These are phyloP conservation scores for Gasteruption jaculator DNA, from an alignment of 2,888 invertebrate species.

Conservation along the genomic window DNA sequence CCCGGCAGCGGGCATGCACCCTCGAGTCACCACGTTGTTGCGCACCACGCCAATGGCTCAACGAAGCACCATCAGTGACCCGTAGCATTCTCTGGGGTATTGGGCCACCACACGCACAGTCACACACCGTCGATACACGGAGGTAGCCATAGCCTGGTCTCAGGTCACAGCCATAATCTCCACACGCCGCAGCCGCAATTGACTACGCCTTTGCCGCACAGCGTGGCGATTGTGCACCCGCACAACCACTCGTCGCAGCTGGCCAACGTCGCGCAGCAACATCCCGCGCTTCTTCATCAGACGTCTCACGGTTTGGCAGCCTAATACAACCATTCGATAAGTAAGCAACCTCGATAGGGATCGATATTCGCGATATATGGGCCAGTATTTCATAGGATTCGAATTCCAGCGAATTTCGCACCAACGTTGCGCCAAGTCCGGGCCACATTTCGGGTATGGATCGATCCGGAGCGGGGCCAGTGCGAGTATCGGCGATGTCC, in stretches of 20 bases:
- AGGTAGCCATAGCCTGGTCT: slow-evolving; percentile 25
- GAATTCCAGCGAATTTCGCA: too few relatives aligned
- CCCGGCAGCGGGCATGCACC: slow-evolving; percentile 62
- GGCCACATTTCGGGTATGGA: too few relatives aligned
- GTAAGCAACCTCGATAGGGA: too few relatives aligned
- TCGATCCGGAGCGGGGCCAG: too few relatives aligned
- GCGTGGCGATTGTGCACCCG: slow-evolving; percentile 26
- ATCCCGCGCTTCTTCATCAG: slow-evolving; percentile 41
- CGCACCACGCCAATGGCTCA: slow-evolving; percentile 59
- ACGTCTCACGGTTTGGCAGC: slow-evolving; percentile 47
- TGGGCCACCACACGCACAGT: slow-evolving; percentile 65
- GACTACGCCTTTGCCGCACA: slow-evolving; percentile 28
- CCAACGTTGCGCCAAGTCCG: too few relatives aligned
- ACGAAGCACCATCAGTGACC: slow-evolving; percentile 77
- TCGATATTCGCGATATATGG: too few relatives aligned
- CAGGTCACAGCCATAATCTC: slow-evolving; percentile 34
- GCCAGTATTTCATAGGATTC: too few relatives aligned
- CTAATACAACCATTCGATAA: too few relatives aligned
- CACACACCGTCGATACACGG: slow-evolving; percentile 51
- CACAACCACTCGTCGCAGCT: slow-evolving; percentile 40
- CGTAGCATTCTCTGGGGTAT: slow-evolving; percentile 77
- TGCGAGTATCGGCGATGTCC: too few relatives aligned
- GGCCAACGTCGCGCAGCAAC: slow-evolving; percentile 43
- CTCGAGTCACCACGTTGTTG: slow-evolving; percentile 58
- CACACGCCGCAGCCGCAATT: slow-evolving; percentile 40